Conservation (phyloP, 2,888 invertebrate species). For the Auanema sp. region DNA sequence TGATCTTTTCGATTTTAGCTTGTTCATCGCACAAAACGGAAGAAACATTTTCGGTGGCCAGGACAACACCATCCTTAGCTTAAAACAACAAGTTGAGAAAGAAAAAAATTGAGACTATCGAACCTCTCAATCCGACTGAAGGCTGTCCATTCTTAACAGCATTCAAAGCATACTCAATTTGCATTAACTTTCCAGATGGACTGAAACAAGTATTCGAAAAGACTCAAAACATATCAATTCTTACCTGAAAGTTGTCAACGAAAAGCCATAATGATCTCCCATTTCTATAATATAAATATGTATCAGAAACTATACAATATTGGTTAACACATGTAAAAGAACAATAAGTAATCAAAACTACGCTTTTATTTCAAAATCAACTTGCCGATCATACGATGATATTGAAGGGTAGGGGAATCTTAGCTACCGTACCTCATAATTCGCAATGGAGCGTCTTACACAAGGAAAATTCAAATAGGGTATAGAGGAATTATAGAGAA, state of each 20-base stretch:
- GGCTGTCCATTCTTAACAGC: conserved; percentile 98
- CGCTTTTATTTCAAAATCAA: too few species aligned
- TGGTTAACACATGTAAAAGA: too few species aligned
- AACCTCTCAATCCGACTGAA: conserved; percentile 82
- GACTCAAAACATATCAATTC: neutral
- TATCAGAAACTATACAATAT: too few species aligned
- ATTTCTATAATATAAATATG: conserved; percentile 22
- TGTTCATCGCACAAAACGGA: conserved; percentile 94
- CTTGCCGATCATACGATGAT: too few species aligned
- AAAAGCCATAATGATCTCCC: conserved; percentile 63
- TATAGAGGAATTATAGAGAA: too few species aligned
- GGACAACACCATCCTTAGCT: conserved; percentile 96
- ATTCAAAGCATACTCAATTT: conserved; percentile 98
- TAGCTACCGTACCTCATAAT: too few species aligned
- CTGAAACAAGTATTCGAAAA: conserved; percentile 69
- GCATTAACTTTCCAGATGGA: conserved; percentile 97
- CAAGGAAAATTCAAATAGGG: too few species aligned
- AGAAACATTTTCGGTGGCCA: conserved; percentile 98
- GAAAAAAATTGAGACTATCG: neutral
- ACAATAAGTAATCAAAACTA: too few species aligned
- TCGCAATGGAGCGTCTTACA: too few species aligned
- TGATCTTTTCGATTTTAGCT: conserved; percentile 92
- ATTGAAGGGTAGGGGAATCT: too few species aligned
- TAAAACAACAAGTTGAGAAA: conserved; percentile 25
- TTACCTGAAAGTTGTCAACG: conserved; percentile 61